These are phyloP conservation scores for Latrodectus elegans DNA, from an alignment of 2,888 invertebrate species.

Conservation along the genomic window DNA sequence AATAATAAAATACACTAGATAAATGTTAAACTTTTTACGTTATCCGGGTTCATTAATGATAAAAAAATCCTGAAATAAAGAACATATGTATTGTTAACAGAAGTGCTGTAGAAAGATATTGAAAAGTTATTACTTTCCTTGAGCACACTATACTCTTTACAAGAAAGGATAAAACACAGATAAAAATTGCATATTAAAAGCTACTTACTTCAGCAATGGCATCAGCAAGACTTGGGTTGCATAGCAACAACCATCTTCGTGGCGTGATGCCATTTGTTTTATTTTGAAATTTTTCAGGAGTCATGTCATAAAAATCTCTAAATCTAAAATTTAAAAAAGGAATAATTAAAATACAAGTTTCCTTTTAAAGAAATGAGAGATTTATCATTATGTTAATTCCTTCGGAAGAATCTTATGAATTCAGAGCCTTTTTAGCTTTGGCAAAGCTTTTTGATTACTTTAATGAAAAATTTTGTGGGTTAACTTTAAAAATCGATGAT, in stretches of 20 bases:
- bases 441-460: no score
- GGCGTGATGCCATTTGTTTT: constrained; percentile 99
- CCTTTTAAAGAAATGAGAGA: neutral
- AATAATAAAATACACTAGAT: no score
- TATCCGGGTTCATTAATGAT: no score
- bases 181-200: neutral
- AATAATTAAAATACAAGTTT: neutral
- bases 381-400: no score
- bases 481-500: no score
- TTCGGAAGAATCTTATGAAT: no score
- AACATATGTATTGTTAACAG: no score
- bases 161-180: neutral
- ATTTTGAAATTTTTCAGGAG: constrained; percentile 98
- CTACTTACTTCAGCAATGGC: constrained; percentile 71
- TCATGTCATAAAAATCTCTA: constrained; percentile 95
- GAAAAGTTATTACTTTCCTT: neutral
- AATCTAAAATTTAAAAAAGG: constrained; percentile 75
- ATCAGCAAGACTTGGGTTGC: constrained; percentile 97
- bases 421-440: no score
- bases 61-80: no score
- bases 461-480: no score
- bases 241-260: constrained; percentile 95
- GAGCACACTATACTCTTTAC: neutral
- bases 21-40: no score
- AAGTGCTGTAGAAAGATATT: neutral